Base-by-base conservation (phyloP, 2,888 invertebrate species). In the Drosophila kuntzei region DNA sequence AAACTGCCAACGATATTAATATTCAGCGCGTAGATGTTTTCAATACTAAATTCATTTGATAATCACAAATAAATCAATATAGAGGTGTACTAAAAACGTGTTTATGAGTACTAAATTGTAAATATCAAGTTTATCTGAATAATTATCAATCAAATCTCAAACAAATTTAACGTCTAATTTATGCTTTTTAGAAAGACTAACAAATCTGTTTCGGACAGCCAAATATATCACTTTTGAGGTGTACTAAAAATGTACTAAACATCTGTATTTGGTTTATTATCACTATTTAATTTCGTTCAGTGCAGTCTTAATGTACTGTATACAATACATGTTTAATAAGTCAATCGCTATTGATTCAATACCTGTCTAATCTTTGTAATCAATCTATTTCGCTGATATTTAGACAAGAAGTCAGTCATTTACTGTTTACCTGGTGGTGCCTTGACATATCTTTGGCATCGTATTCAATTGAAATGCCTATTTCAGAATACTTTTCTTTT, bases 391-490 rank as follows among this genome's bases (percentile, higher is more conserved):
- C 20, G 1, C 36, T 47, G 43, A 51, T 63, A 57, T 64, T 60
- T 41, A 53, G 59, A 58, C 25, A 54, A 43, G 6, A 37, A 71
- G 37, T 25, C 59, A 65, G 55, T 44, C 46, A 27, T n/a, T 59
- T 22, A 14, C 20, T 43, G 37, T 41, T 43, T 62, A 60, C 43
- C 53, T 53, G 65, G 43, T 16, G 41, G 32, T 54, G 54, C 29
- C 46, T 50, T 59, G 75, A 60, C 66, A 65, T 61, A 47, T 74
- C 61, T 18, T 9, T 58, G 54, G 44, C 51, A 66, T 61, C 47
- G 37, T 12, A 4, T 44, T 62, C 27, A 53, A 54, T 62, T 39
- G 25, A 20, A 39, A 61, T 65, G 67, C 49, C 51, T 58, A 54
- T 47, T 62, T 49, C 44, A 43, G 11, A 51, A 34, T 16, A 53